Percentiles rank a stretch among this genome's conserved stretches.
These are phyloP conservation scores for Campoletis sonorensis DNA, from an alignment of 1,140 invertebrate species.

Conservation along the genomic window DNA sequence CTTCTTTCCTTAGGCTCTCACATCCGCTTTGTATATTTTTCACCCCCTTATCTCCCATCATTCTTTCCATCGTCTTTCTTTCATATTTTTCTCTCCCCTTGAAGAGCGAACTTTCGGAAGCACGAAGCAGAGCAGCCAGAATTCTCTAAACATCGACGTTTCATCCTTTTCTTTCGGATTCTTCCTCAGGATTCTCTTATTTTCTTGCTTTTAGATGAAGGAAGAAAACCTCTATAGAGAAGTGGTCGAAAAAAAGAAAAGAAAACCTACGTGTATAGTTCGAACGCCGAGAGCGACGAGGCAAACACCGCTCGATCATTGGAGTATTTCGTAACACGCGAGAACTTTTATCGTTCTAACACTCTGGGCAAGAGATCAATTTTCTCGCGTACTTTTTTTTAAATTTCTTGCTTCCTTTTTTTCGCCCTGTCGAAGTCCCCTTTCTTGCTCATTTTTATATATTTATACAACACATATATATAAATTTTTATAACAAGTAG, in stretches of 20 bases:
- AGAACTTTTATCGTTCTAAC: slow-evolving; percentile 39
- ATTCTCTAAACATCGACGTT: background rate
- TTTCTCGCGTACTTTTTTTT: slow-evolving; percentile 44
- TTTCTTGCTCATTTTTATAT: background rate
- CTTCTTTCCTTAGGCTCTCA: background rate
- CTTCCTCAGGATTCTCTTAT: background rate
- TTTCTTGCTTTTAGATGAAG: background rate
- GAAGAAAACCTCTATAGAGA: background rate
- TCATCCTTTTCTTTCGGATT: background rate
- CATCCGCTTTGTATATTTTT: slow-evolving; percentile 16
- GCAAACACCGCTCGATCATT: slow-evolving; percentile 53
- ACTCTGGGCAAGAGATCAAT: slow-evolving; percentile 43
- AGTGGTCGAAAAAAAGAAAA: background rate
- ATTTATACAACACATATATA: background rate
- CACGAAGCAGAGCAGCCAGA: background rate
- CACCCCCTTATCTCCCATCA: background rate
- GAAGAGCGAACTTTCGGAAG: background rate
- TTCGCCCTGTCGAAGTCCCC: background rate
- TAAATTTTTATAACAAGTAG: background rate
- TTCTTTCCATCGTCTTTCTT: background rate
- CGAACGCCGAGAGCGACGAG: slow-evolving; percentile 47
- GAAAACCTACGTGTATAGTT: slow-evolving; percentile 19
- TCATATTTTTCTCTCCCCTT: slow-evolving; percentile 22
- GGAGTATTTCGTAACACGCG: slow-evolving; percentile 38
- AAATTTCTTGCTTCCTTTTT: background rate